Conservation (phyloP, 2,888 invertebrate genomes). For the Microchrysa polita region DNA sequence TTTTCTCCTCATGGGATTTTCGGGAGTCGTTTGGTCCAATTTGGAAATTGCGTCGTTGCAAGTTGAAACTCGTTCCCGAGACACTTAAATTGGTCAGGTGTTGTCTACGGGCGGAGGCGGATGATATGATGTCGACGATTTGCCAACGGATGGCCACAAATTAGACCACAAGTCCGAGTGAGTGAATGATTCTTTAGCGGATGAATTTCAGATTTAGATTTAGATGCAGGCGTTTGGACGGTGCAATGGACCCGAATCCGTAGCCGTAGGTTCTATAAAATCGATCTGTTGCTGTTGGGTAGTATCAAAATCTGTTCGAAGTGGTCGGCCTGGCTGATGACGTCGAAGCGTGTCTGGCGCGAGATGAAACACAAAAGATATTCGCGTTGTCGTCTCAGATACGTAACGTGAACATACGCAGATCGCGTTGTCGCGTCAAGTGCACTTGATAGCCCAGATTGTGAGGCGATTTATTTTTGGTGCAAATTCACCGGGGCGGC, state of each 20-base stretch:
- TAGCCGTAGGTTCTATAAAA: too few species aligned
- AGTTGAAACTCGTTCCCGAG: constrained; percentile 11
- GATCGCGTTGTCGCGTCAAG: constrained; percentile 11
- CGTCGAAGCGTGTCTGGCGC: constrained; percentile 13
- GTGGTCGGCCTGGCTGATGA: constrained; percentile 1
- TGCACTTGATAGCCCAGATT: neutral
- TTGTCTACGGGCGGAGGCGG: constrained; percentile 4
- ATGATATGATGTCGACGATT: neutral
- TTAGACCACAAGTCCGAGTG: constrained; percentile 4
- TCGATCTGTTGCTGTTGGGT: too few species aligned
- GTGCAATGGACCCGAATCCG: constrained; percentile 17
- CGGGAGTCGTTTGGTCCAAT: constrained; percentile 17
- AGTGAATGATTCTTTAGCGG: constrained; percentile 10
- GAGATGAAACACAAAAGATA: neutral
- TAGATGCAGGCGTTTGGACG: neutral
- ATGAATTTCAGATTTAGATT: neutral
- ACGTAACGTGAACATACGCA: neutral
- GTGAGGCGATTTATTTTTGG: neutral
- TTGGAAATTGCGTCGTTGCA: constrained; percentile 40
- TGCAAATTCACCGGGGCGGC: neutral
- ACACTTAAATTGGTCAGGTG: neutral
- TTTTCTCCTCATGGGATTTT: neutral
- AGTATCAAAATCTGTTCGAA: too few species aligned
- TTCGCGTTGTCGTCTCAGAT: neutral
- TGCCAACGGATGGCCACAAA: constrained; percentile 27